Evolutionary conservation across 2,797 vertebrate genomes (phyloP), one percentile per base, ranked within the genome.

Genomic region (Urophycis tenuis): DNA sequence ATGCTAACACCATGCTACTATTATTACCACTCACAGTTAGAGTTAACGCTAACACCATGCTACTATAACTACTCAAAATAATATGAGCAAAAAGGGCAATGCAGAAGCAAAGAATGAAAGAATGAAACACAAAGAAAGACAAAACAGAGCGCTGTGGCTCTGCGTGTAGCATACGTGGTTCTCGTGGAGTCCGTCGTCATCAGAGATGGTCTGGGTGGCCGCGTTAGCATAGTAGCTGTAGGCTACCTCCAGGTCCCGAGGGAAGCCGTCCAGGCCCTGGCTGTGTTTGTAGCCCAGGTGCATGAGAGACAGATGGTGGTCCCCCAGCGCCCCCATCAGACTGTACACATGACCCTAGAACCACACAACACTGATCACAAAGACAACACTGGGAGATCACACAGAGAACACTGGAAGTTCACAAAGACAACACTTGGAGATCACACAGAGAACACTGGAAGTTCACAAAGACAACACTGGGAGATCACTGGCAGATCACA

Each of bases 201-300:
- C 60, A 9, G 60, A 67, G 25, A 67, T 11, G 9, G 60, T 67
- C 87, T 96, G 96, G 3, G 81, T 87, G 11, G 92, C 97, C 7
- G 93, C 88, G 73, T 95, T 96, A 85, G 93, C 91, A 41, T 98
- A 98, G 89, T 98, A 98, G 78, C 93, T 91, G 10, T 94, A 96
- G 0, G 96, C 95, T 74, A 95, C 49, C 75, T 95, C 94, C 83
- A 94, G 86, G 88, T 98, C 95, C 83, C 92, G 85, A 0, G 94
- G 94, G 79, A 98, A 97, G 33, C 89, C 91, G 73, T 97, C 95
- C 69, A 95, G 85, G 41, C 96, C 96, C 82, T 95, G 93, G 78
- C 93, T 89, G 89, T 99, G 97, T 85, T 98, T 98, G 87, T 97
- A 98, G 49, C 95, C 96, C 75, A 96, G 92, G 84, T 95, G 96